Evolutionary conservation across 2,797 vertebrate species (phyloP), one percentile per base, ranked within the genome.

Genomic region (Picus viridis): DNA sequence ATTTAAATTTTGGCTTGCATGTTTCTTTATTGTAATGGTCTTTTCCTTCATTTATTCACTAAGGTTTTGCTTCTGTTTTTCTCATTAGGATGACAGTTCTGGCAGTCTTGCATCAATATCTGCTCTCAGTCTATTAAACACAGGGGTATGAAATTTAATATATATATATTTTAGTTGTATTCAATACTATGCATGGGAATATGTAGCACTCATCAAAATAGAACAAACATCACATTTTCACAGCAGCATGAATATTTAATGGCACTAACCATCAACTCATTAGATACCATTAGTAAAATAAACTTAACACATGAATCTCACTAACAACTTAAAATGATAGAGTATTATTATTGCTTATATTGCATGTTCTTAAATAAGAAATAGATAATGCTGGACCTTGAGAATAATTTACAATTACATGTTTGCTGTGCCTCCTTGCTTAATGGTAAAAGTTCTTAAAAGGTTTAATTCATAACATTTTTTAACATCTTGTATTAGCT

Each of bases 121-220:
- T 96, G 96, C 98, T 97, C 98, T 98, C 97, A 98, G 98, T 97
- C 98, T 98, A 91, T 98, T 98, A 98, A 98, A 96, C 96, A 92
- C 98, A 93, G 98, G 97, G 98, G 98, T 98, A 98, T 97, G 98
- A 95, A 96, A 97, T 96, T 97, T 97, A 95, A 97, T 97, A 95
- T 92, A 83, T 91, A 93, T 92, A 59, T 92, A 59, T 84, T 94
- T 71, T 96, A 96, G 95, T 97, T 86, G 83, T 92, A 81, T 95
- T 94, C 80, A 80, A 89, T 96, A 79, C 92, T 88, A 92, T 98
- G 97, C 97, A 97, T 98, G 97, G 94, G 89, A 94, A 88, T 92
- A 72, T 84, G 94, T 96, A 95, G 88, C 79, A 85, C 89, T 97
- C 95, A 95, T 95, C 94, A 49, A 92, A 95, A 83, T 86, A 90